Evolutionary conservation across 2,113 vertebrate genomes (phyloP).

Genomic region (Rhizomys pruinosus): DNA sequence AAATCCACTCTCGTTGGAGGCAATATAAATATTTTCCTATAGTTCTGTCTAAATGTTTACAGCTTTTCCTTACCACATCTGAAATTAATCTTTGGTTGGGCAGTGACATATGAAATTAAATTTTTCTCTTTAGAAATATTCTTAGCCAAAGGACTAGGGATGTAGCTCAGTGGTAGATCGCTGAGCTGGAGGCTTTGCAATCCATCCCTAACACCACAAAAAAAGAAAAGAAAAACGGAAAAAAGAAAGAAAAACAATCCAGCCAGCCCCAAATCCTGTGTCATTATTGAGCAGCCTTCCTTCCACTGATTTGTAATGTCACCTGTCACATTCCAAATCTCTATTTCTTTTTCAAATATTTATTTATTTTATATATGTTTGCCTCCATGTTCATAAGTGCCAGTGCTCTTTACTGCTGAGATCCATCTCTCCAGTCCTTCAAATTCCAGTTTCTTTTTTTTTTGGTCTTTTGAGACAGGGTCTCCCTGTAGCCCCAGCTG

Average conservation of each 20-base stretch:
- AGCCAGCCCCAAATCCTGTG: background rate
- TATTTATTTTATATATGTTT: too few relatives aligned
- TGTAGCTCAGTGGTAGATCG: background rate
- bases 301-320: background rate
- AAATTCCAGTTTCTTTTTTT: too few relatives aligned
- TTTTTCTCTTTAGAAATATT: constrained; percentile 50
- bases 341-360: background rate
- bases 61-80: constrained; percentile 4
- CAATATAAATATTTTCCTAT: constrained; percentile 8
- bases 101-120: constrained; percentile 7
- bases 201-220: background rate
- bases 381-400: too few relatives aligned
- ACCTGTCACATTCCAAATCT: constrained; percentile 1
- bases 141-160: background rate
- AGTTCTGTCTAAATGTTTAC: constrained; percentile 22
- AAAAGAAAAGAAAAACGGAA: background rate
- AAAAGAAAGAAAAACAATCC: background rate
- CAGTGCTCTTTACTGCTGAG: too few relatives aligned
- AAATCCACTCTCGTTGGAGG: background rate
- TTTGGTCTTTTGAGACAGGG: too few relatives aligned
- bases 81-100: constrained; percentile 41
- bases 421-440: too few relatives aligned
- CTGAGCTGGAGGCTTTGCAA: background rate
- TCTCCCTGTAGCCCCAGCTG: too few relatives aligned
- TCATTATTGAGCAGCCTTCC: background rate